Percentiles rank a stretch among this genome's conserved stretches.
Conservation (phyloP, 2,113 vertebrate genomes). For the Istiophorus platypterus region DNA sequence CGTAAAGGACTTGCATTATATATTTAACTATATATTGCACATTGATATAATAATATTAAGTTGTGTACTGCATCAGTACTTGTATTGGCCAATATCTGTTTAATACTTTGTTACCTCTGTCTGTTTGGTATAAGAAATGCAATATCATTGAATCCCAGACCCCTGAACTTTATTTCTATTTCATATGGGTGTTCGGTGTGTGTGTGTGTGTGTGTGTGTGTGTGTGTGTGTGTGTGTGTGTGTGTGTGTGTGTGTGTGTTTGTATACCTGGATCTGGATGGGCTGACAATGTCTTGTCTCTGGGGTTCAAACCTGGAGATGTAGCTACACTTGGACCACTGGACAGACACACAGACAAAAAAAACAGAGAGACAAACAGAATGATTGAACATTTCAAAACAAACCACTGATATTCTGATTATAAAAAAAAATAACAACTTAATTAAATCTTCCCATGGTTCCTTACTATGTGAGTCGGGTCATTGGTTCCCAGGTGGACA, state of each 20-base stretch:
- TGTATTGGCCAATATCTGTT: not conserved
- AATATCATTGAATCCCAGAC: not conserved
- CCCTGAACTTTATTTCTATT: not conserved
- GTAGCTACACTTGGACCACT: conserved; percentile 75
- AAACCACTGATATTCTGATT: not conserved
- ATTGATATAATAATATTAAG: too few species aligned
- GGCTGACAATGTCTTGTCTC: conserved; percentile 22
- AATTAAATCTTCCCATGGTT: not conserved
- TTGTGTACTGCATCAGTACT: not conserved
- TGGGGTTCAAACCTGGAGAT: conserved; percentile 47
- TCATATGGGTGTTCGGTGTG: not conserved
- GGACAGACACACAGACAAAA: not conserved
- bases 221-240: not conserved
- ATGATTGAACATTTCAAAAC: not conserved
- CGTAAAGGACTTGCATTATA: too few species aligned
- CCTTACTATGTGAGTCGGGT: conserved; percentile 79
- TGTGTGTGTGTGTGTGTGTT: conserved; percentile 3
- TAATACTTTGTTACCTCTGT: not conserved
- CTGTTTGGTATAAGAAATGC: too few species aligned
- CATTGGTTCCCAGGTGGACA: conserved; percentile 80
- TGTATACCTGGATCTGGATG: conserved; percentile 57
- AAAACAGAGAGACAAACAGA: not conserved
- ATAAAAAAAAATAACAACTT: not conserved
- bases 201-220: not conserved
- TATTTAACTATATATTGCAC: too few species aligned